Base-by-base conservation (phyloP, 2,113 vertebrate genomes). In the Nansenia antarctica region DNA sequence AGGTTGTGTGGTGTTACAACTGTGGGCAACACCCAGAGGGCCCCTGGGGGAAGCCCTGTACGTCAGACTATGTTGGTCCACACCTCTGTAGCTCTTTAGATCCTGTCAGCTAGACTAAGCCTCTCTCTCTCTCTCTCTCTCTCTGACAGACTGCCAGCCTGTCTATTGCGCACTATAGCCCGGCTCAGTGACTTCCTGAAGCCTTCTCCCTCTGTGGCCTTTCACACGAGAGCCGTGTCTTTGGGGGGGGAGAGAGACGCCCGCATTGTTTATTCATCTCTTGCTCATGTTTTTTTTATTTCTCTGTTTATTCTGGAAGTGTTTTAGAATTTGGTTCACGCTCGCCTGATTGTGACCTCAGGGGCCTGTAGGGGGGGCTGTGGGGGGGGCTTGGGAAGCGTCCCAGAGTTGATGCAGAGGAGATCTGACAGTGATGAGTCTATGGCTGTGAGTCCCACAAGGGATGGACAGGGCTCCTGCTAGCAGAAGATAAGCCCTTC, bases 401-500 rank as follows among this genome's bases (percentile, higher is more conserved):
- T 65, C 66, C n/a, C 68, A 24, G 27, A 30, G 67, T 29, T 27
- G 37, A 45, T 22, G 15, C 24, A 45, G 26, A 5, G 9, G 62
- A 47, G 39, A 20, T 63, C 61, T 73, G 72, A 73, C 24, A 67
- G 27, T 62, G 57, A 70, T n/a, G 63, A 32, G 29, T 53, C 3
- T 31, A 24, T 32, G 47, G 18, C 29, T 52, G 47, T 34, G 31
- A 15, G 70, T 67, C 32, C 29, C 70, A 58, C 11, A 0, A 59
- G 63, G 73, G 77, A 69, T 14, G 65, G 74, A 53, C 64, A 49
- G 2, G 45, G 49, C 68, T 65, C 73, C 80, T 82, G 83, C 27
- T 62, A 26, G 47, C 67, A n/a, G 63, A 39, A 54, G 78, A 77
- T 79, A 72, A 82, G 62, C 54, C 1, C 57, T 34, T 18, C 1